Conservation (phyloP, 2,888 invertebrate genomes). For the Drosophila tripunctata region DNA sequence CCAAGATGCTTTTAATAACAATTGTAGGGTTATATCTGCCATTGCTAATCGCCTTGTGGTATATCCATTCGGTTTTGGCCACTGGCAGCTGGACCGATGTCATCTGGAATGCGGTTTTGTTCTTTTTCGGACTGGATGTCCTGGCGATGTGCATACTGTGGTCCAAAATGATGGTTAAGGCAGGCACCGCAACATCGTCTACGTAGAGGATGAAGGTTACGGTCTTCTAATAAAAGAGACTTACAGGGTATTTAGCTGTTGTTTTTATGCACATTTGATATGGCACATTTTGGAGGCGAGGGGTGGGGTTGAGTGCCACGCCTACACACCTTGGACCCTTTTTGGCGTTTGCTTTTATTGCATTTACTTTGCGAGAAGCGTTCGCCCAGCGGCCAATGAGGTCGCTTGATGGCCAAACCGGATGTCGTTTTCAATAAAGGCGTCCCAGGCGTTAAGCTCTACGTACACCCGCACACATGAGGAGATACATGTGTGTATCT, state of each 20-base stretch:
- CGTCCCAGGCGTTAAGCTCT: conserved; percentile 67
- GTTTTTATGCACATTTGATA: neutral
- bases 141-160: neutral
- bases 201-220: neutral
- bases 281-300: too few relatives aligned
- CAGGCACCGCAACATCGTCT: neutral
- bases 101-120: neutral
- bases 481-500: conserved; percentile 25
- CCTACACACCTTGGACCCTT: conserved; percentile 1
- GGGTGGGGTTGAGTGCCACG: too few relatives aligned
- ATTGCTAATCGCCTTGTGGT: neutral
- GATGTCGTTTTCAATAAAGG: conserved; percentile 79
- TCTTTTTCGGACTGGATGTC: neutral
- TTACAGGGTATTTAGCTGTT: neutral
- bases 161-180: neutral
- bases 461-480: neutral
- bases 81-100: neutral
- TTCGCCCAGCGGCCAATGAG: conserved; percentile 46
- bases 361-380: conserved; percentile 60
- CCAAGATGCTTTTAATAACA: conserved; percentile 10
- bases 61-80: conserved; percentile 8
- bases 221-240: neutral
- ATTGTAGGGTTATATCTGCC: neutral
- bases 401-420: conserved; percentile 60
- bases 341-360: conserved; percentile 67